phyloP scores from a whole-genome alignment of 2,113 vertebrate species.

The Calypte anna region DNA sequence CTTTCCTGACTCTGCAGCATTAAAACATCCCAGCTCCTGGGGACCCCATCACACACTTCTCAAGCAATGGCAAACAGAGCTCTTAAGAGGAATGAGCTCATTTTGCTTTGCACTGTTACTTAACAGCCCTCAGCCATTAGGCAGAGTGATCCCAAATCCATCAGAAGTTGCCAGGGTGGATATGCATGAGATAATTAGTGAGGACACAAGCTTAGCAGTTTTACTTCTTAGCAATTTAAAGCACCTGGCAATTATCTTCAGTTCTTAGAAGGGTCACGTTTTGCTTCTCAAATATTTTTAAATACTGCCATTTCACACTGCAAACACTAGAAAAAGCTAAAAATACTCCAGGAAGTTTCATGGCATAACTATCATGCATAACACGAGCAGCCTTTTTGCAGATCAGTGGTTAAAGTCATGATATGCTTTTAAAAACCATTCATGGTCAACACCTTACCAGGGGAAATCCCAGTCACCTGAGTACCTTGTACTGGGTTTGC shows the following conservation, averaged over 20 bases:
- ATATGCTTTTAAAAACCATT: neutral
- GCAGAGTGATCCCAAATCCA: neutral
- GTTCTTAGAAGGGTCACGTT: slow-evolving; percentile 40
- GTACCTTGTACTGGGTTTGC: neutral
- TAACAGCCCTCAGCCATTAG: neutral
- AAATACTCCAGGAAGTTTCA: neutral
- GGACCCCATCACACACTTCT: neutral
- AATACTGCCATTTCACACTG: neutral
- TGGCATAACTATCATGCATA: neutral
- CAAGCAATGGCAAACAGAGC: neutral
- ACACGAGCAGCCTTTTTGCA: neutral
- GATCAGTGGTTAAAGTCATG: neutral
- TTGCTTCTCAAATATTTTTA: slow-evolving; percentile 30
- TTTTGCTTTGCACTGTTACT: neutral
- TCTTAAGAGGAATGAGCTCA: neutral
- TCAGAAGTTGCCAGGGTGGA: slow-evolving; percentile 19
- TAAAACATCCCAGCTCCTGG: neutral
- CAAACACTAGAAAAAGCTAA: neutral
- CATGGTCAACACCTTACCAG: neutral
- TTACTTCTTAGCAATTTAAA: slow-evolving; percentile 21
- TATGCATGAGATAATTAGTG: neutral
- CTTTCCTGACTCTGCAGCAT: neutral
- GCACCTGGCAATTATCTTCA: slow-evolving; percentile 12
- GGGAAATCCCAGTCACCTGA: neutral
- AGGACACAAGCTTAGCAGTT: slow-evolving; percentile 12